Conservation (phyloP, 2,797 vertebrate genomes). For the Syngnathus acus region DNA sequence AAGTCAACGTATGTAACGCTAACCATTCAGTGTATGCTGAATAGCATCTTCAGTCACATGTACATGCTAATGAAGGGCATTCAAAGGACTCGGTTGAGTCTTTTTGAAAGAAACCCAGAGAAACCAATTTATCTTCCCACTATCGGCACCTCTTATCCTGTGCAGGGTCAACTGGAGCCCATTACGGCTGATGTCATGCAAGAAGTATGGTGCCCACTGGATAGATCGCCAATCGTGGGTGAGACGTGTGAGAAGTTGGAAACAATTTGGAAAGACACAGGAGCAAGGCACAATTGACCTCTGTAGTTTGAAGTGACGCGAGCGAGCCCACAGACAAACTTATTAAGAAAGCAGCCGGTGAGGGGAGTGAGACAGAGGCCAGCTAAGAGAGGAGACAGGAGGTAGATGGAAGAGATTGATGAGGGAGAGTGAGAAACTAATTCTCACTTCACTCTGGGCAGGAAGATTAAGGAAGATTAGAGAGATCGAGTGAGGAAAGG, state of each 20-base stretch:
- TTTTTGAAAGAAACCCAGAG: not conserved
- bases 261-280: not conserved
- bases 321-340: conserved; percentile 33
- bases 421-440: conserved; percentile 74
- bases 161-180: not conserved
- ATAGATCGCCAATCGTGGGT: not conserved
- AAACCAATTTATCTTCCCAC: not conserved
- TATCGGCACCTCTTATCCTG: not conserved
- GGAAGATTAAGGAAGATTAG: conserved; percentile 78
- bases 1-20: not conserved
- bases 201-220: not conserved
- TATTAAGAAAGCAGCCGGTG: conserved; percentile 54
- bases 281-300: conserved; percentile 38
- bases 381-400: conserved; percentile 5
- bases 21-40: not conserved
- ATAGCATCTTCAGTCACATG: not conserved
- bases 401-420: conserved; percentile 62
- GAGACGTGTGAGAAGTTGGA: not conserved
- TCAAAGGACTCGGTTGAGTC: no score
- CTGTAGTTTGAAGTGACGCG: conserved; percentile 33
- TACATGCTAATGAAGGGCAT: not conserved
- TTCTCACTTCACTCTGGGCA: conserved; percentile 76
- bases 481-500: conserved; percentile 59
- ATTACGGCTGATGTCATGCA: not conserved
- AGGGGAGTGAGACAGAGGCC: conserved; percentile 20